These are phyloP conservation scores for Sarcophaga carnaria DNA, from an alignment of 2,888 invertebrate genomes.

Conservation along the genomic window DNA sequence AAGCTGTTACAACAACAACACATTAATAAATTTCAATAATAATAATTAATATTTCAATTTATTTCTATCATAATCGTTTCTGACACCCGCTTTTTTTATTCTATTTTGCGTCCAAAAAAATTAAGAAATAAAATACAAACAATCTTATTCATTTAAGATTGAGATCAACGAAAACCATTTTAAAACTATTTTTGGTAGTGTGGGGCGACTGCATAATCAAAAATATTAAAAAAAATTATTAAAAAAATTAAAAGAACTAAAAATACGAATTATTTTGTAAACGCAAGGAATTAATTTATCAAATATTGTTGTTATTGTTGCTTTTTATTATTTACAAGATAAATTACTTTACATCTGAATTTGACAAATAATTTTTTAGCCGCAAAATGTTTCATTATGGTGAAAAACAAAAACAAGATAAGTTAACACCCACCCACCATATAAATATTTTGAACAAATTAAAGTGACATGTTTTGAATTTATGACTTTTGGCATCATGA, in stretches of 20 bases:
- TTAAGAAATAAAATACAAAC: too few relatives aligned
- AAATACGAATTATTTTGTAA: not conserved
- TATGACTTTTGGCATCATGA: conserved; percentile 51
- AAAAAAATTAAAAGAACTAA: not conserved
- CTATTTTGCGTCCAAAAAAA: too few relatives aligned
- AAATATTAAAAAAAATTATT: too few relatives aligned
- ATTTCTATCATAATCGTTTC: conserved; percentile 36
- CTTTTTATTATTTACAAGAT: conserved; percentile 40
- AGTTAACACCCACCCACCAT: conserved; percentile 56
- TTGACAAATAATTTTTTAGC: conserved; percentile 39
- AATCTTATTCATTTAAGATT: too few relatives aligned
- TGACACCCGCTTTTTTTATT: conserved; percentile 25
- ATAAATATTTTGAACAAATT: conserved; percentile 9
- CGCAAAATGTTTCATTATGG: not conserved
- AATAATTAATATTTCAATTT: conserved; percentile 9
- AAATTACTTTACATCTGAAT: conserved; percentile 41
- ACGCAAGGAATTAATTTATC: not conserved
- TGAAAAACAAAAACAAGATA: not conserved
- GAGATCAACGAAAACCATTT: too few relatives aligned
- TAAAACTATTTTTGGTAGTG: too few relatives aligned
- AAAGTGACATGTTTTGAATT: conserved; percentile 49
- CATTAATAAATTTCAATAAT: too few relatives aligned
- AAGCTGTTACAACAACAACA: too few relatives aligned
- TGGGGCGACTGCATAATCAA: too few relatives aligned
- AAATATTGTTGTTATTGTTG: not conserved